Conservation (phyloP, 1,140 invertebrate genomes). For the Brachionus paranguensis region DNA sequence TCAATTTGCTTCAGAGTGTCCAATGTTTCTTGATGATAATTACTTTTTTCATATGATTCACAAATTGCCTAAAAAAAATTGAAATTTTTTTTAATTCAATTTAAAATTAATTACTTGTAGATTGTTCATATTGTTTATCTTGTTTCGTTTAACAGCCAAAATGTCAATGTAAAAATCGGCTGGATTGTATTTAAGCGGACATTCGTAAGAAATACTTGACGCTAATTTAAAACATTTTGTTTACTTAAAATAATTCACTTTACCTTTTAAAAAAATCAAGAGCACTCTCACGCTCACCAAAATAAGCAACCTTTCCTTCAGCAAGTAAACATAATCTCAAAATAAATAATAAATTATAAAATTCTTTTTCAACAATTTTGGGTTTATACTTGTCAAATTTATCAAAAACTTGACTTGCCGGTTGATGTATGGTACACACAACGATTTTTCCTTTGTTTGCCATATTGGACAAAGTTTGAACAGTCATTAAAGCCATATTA, state of each 20-base stretch:
- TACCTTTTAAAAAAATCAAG: slow-evolving; percentile 34
- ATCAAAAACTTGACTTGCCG: slow-evolving; percentile 85
- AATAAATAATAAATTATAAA: neutral
- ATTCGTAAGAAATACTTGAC: slow-evolving; percentile 53
- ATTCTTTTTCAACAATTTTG: neutral
- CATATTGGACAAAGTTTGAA: slow-evolving; percentile 67
- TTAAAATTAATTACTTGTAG: slow-evolving; percentile 59
- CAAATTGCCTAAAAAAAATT: slow-evolving; percentile 43
- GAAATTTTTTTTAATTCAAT: slow-evolving; percentile 70
- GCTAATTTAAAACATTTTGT: slow-evolving; percentile 62
- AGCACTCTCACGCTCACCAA: slow-evolving; percentile 73
- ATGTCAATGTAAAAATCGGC: slow-evolving; percentile 90
- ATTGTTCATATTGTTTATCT: slow-evolving; percentile 57
- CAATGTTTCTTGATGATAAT: slow-evolving; percentile 23
- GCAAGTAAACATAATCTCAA: slow-evolving; percentile 16
- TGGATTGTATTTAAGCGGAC: slow-evolving; percentile 78
- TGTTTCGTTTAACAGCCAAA: slow-evolving; percentile 75
- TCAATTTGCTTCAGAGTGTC: slow-evolving; percentile 13
- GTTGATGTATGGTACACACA: slow-evolving; percentile 93
- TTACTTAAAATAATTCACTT: neutral
- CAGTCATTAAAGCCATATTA: slow-evolving; percentile 81
- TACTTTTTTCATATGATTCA: slow-evolving; percentile 41
- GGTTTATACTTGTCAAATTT: slow-evolving; percentile 69
- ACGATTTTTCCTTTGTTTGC: slow-evolving; percentile 82
- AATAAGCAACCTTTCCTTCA: slow-evolving; percentile 68